Conservation (phyloP, 1,140 invertebrate genomes). For the Magallana angulata region DNA sequence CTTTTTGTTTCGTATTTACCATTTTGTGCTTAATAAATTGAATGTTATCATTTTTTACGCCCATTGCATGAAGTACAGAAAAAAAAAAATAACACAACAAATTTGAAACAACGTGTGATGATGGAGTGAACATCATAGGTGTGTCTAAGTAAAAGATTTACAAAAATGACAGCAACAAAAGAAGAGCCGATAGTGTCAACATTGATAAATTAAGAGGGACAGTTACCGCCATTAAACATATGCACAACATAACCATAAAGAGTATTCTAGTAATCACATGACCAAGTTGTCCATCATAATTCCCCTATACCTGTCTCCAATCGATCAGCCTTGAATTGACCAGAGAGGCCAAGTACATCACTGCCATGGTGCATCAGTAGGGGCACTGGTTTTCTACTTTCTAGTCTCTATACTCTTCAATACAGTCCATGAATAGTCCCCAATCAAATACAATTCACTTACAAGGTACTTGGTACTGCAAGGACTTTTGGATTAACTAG, state of each 20-base stretch:
- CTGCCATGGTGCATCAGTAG: background rate
- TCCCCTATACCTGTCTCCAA: constrained; percentile 19
- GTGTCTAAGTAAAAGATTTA: background rate
- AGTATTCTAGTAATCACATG: background rate
- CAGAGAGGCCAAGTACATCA: constrained; percentile 9
- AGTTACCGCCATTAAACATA: background rate
- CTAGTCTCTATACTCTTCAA: too few species aligned
- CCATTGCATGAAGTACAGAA: too few species aligned
- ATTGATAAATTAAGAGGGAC: constrained; percentile 5
- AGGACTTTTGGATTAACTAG: too few species aligned
- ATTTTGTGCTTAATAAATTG: too few species aligned
- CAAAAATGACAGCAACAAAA: background rate
- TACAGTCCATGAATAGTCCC: too few species aligned
- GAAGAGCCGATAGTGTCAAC: background rate
- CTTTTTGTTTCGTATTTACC: too few species aligned
- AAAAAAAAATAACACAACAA: too few species aligned
- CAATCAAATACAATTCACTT: too few species aligned
- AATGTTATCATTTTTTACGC: too few species aligned
- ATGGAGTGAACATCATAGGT: background rate
- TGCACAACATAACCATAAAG: background rate
- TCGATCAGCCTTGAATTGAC: background rate
- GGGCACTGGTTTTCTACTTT: too few species aligned
- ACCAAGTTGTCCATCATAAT: background rate
- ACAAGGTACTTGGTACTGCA: too few species aligned
- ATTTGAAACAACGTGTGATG: background rate